Base-by-base conservation (phyloP, 2,888 invertebrate genomes). In the Dascillus cervinus region DNA sequence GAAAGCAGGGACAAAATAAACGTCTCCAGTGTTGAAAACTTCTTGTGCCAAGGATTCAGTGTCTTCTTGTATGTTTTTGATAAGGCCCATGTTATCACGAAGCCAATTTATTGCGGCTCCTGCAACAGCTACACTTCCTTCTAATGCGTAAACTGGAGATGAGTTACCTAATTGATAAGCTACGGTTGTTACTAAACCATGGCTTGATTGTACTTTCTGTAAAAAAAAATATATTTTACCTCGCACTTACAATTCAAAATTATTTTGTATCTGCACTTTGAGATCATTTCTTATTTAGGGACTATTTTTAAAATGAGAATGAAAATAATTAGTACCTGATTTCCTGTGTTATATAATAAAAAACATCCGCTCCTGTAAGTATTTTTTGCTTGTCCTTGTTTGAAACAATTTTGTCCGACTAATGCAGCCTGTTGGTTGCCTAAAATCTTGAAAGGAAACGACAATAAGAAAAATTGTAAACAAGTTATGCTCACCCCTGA, bases 1-100 rank as follows among this genome's bases (percentile, higher is more conserved):
- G 62, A 98, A 96, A 0, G 96, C 96, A 0, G 97, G 97, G 13
- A 98, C 97, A 63, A 98, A 97, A 64, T 95, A 96, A 8, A 96
- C 94, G 52, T 95, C 97, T 0, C 89, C 89, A 0, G 92, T 90
- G 23, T 84, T 83, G 50, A 82, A 79, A 17, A 96, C 96, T 42
- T 62, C 63, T 43, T 60, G 55, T 2, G 65, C 66, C 22, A 66
- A 47, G 2, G 61, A 68, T 47, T 82, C 81, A 0, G 80, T 77
- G 29, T 80, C 81, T 29, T 79, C 73, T 0, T 72, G 70, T 1
- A 84, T 79, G 45, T 82, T 77, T 17, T 81, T 73, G 40, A 97
- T 77, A 2, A 99, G 71, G 12, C 82, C 80, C 55, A 98, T 70
- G 58, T 95, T 96, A 61, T 95, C 90, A 21, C 90, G 73, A 1